phyloP scores from a whole-genome alignment of 1,140 invertebrate species.

The Lepidurus couesii region DNA sequence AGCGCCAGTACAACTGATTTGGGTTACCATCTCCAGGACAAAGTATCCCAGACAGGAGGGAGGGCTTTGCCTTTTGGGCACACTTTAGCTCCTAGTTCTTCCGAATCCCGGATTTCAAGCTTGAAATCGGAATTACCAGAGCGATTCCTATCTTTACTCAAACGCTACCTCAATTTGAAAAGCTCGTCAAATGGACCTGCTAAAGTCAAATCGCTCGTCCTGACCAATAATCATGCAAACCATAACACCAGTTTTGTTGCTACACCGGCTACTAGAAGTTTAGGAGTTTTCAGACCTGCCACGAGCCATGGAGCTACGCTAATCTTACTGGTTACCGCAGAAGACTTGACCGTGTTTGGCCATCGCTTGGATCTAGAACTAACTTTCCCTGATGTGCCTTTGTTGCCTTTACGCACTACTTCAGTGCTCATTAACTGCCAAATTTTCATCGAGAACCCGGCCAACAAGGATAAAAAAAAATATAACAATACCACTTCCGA shows the following conservation, averaged over 20 bases:
- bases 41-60: not conserved
- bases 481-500: not conserved
- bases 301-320: constrained; percentile 33
- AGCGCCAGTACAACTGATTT: not conserved
- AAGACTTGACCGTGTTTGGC: constrained; percentile 30
- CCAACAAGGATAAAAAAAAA: not conserved
- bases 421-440: constrained; percentile 31
- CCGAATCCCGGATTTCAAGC: not conserved
- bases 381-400: constrained; percentile 29
- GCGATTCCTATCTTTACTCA: constrained; percentile 30
- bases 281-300: constrained; percentile 32
- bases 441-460: constrained; percentile 29
- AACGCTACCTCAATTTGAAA: constrained; percentile 32
- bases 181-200: not conserved
- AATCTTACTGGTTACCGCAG: constrained; percentile 27
- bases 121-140: constrained; percentile 2
- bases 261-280: constrained; percentile 14
- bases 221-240: not conserved
- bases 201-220: not conserved
- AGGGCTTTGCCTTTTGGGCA: not conserved
- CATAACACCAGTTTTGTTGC: not conserved
- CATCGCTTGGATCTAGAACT: constrained; percentile 24
- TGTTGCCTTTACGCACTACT: constrained; percentile 10
- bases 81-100: not conserved
- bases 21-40: not conserved